phyloP scores from a whole-genome alignment of 2,888 invertebrate genomes.

The Pollenia labialis region DNA sequence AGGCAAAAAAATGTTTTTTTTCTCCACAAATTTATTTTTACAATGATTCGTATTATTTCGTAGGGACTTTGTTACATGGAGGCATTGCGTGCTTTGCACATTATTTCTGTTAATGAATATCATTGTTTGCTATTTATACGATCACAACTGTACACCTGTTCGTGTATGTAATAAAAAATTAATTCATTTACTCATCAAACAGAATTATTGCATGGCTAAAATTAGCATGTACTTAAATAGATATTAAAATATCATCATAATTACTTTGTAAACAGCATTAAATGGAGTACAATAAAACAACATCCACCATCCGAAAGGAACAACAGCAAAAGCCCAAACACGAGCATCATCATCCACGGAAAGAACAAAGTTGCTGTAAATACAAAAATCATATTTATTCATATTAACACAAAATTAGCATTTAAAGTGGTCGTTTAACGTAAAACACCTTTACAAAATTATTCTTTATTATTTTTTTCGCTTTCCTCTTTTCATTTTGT shows the following conservation, averaged over 20 bases:
- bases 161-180: background rate
- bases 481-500: background rate
- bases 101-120: no score
- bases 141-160: background rate
- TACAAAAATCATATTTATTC: conserved; percentile 5
- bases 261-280: conserved; percentile 51
- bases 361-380: background rate
- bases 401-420: conserved; percentile 64
- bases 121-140: background rate
- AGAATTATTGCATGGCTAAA: conserved; percentile 41
- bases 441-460: conserved; percentile 52
- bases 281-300: conserved; percentile 9
- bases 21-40: no score
- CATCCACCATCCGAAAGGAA: background rate
- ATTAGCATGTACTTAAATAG: conserved; percentile 55
- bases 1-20: no score
- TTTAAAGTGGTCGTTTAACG: conserved; percentile 67
- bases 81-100: no score
- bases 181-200: conserved; percentile 40
- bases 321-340: background rate
- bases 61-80: no score
- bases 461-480: background rate
- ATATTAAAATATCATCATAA: conserved; percentile 48
- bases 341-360: background rate
- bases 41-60: no score